Evolutionary conservation across 2,113 vertebrate genomes (phyloP).

Genomic region (Eonycteris spelaea): DNA sequence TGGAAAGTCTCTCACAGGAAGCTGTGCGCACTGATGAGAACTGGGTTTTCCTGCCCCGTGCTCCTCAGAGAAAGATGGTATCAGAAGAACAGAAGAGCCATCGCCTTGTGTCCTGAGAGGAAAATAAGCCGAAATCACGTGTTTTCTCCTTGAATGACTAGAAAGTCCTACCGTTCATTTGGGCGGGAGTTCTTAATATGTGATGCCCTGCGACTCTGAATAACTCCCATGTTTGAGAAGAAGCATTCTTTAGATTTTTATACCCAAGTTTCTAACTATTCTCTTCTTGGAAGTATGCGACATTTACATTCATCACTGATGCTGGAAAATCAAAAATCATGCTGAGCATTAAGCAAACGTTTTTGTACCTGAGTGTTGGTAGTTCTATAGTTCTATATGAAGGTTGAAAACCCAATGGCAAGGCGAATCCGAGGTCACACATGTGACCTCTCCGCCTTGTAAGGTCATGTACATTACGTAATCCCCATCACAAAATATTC

Average conservation of each 20-base stretch:
- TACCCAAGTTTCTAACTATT: neutral
- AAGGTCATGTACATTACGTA: neutral
- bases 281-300: neutral
- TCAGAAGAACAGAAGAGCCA: neutral
- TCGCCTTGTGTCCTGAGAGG: neutral
- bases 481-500: neutral
- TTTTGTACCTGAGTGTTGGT: neutral
- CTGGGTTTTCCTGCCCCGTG: neutral
- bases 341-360: neutral
- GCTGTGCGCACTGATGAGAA: neutral
- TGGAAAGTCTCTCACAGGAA: neutral
- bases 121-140: neutral
- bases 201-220: neutral
- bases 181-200: neutral
- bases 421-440: neutral
- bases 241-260: neutral
- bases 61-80: neutral
- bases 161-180: neutral
- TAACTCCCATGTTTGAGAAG: neutral
- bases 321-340: neutral
- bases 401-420: neutral
- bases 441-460: neutral
- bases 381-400: neutral
- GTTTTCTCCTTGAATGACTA: neutral
- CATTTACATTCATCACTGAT: neutral